phyloP scores from a whole-genome alignment of 2,797 vertebrate genomes.

The Odontamblyopus rebecca region DNA sequence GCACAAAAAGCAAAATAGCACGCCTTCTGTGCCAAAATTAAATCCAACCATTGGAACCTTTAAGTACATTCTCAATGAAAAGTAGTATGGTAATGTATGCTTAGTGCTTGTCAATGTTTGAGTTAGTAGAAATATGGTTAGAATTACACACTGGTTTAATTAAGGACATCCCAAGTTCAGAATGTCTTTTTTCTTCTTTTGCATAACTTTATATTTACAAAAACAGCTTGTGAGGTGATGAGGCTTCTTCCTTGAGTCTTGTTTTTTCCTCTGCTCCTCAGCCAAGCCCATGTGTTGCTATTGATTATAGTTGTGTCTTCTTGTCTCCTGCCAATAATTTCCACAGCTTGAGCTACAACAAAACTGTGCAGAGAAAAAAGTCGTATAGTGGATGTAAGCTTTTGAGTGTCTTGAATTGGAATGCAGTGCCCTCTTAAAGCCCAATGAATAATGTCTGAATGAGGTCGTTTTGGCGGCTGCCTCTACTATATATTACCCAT shows the following conservation, averaged over 20 bases:
- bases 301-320: constrained; percentile 71
- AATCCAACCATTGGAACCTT: background rate
- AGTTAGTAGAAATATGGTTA: background rate
- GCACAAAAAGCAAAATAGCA: background rate
- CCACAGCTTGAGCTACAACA: constrained; percentile 46
- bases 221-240: constrained; percentile 33
- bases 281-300: constrained; percentile 67
- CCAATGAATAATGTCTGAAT: constrained; percentile 43
- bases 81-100: too few species aligned
- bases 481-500: constrained; percentile 40
- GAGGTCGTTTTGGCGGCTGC: constrained; percentile 53
- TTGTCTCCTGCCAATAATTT: constrained; percentile 69
- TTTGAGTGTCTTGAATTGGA: constrained; percentile 32
- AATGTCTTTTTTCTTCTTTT: constrained; percentile 17
- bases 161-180: background rate
- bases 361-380: constrained; percentile 49
- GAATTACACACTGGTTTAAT: background rate
- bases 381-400: constrained; percentile 34
- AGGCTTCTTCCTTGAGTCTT: constrained; percentile 32
- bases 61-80: background rate
- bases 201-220: constrained; percentile 52
- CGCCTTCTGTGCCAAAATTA: background rate
- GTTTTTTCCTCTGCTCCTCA: constrained; percentile 42
- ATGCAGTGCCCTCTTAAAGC: constrained; percentile 47
- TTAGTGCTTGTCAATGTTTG: too few species aligned